Percentiles rank a stretch among this genome's conserved stretches.
Evolutionary conservation across 2,888 invertebrate genomes (phyloP).

Genomic region (Cataglyphis cursor): DNA sequence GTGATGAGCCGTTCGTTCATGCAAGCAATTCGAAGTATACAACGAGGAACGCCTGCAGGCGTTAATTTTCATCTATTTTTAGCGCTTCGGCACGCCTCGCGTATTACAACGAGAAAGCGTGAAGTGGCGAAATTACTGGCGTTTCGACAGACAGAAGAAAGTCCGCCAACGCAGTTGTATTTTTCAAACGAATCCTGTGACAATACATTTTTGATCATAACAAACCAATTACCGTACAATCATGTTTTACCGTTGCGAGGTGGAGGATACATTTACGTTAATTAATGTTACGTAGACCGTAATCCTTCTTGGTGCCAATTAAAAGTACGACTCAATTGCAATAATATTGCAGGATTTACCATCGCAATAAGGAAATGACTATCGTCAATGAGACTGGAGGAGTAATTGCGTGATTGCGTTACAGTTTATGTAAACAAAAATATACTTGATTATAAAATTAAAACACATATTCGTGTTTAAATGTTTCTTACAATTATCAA

Average conservation of each 20-base stretch:
- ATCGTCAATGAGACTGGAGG: background rate
- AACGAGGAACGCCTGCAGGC: conserved; percentile 35
- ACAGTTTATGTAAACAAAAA: background rate
- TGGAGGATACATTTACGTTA: background rate
- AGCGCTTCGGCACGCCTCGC: conserved; percentile 39
- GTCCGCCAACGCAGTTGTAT: background rate
- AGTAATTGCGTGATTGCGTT: background rate
- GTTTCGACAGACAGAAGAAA: conserved; percentile 22
- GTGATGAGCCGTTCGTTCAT: conserved; percentile 42
- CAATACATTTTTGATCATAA: background rate
- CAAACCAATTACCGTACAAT: conserved; percentile 2
- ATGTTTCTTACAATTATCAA: conserved; percentile 7
- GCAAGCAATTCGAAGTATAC: conserved; percentile 15
- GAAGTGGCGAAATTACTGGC: conserved; percentile 13
- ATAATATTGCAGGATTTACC: background rate
- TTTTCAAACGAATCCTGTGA: background rate
- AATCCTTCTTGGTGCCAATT: conserved; percentile 19
- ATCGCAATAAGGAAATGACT: background rate
- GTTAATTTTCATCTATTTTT: conserved; percentile 72
- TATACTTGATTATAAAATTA: background rate
- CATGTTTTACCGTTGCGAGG: background rate
- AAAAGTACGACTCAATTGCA: conserved; percentile 1
- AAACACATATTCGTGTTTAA: background rate
- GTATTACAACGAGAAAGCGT: conserved; percentile 48
- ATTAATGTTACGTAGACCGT: conserved; percentile 17